Base-by-base conservation (phyloP, 2,888 invertebrate genomes). In the Acanthosepion lycidas region DNA sequence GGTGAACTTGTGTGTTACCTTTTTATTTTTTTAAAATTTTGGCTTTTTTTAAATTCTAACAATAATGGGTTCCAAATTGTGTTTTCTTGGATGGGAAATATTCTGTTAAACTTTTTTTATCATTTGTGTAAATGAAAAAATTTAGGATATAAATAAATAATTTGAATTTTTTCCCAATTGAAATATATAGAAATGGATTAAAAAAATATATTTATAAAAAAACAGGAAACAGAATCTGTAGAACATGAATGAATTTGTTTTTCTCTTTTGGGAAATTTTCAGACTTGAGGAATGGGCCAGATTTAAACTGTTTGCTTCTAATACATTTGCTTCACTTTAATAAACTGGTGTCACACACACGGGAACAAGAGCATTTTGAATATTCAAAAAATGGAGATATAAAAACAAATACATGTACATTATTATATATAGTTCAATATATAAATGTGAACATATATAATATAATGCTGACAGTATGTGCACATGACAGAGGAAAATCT, bases 21-120 rank as follows among this genome's bases (percentile, higher is more conserved):
- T 28, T 78, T 78, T 78, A 15, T 78, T 78, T 78, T 33, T n/a
- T 33, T 78, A 1, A 78, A 78, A 78, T 78, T 78, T 78, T 12
- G n/a, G 33, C 33, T 78, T 33, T 78, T 78, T 78, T 78, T n/a
- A 78, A n/a, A 20, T 18, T 78, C 6, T 12, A n/a, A 78, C n/a
- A n/a, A 78, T n/a, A 78, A n/a, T 78, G n/a, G 78, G 33, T 78
- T 78, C 78, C 78, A 78, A 78, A 78, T 78, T 78, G 78, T 78
- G 78, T n/a, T 78, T 78, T n/a, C n/a, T 78, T 78, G 78, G n/a
- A 78, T 78, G n/a, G 78, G 78, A 15, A 78, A n/a, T n/a, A n/a
- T 78, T 78, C n/a, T 78, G 28, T 28, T n/a, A 9, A n/a, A 78
- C 6, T 28, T 64, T 26, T 64, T 64, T 64, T n/a, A n/a, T 28